Evolutionary conservation across 2,797 vertebrate species (phyloP).

Genomic region (Sebastes paucispinis): DNA sequence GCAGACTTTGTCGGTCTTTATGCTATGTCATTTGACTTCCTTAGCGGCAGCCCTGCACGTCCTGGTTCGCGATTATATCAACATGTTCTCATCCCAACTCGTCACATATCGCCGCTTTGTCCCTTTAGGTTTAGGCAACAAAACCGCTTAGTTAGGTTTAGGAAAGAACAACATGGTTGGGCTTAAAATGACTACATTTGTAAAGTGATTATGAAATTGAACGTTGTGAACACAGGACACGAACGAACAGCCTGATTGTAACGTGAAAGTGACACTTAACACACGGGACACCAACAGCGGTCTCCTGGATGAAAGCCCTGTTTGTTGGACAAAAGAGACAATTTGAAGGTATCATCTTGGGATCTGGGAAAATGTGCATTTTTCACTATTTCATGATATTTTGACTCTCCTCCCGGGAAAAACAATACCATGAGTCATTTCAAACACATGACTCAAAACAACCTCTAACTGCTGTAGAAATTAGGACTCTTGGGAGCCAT

Average conservation of each 20-base stretch:
- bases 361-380: not conserved
- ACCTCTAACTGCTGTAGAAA: not conserved
- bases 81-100: rapidly evolving
- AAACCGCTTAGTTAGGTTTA: too few relatives aligned
- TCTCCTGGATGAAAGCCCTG: too few relatives aligned
- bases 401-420: not conserved
- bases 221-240: too few relatives aligned
- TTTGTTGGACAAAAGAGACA: not conserved
- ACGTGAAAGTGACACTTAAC: too few relatives aligned
- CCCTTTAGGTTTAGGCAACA: too few relatives aligned
- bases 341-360: not conserved
- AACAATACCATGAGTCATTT: not conserved
- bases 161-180: too few relatives aligned
- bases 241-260: too few relatives aligned
- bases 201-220: too few relatives aligned
- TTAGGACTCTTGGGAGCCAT: rapidly evolving
- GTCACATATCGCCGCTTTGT: too few relatives aligned
- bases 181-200: too few relatives aligned
- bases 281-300: rapidly evolving
- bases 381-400: not conserved
- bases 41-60: too few relatives aligned
- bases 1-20: not conserved
- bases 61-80: rapidly evolving
- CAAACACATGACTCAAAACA: not conserved
- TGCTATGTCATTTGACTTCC: not conserved